A percentile compares a stretch with the other conserved stretches of the same genome.
These are phyloP conservation scores for Cepphus grylle DNA, from an alignment of 2,113 vertebrate species.

Conservation along the genomic window DNA sequence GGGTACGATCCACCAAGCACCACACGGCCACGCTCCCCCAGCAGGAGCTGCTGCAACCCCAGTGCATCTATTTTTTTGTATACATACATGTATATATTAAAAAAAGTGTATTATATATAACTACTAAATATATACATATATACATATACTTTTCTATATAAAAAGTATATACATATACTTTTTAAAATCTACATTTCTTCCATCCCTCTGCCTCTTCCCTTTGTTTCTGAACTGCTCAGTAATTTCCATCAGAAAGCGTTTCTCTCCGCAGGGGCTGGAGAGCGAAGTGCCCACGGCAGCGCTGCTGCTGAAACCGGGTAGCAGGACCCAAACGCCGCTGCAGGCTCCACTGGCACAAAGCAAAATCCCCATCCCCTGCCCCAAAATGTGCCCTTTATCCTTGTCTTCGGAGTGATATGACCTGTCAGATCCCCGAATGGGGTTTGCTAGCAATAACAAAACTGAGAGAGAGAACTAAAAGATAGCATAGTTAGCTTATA, in stretches of 20 bases:
- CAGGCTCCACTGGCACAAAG: background rate
- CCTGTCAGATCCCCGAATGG: background rate
- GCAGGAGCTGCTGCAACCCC: background rate
- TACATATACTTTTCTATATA: background rate
- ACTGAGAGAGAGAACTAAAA: background rate
- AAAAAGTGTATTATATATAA: rapidly evolving
- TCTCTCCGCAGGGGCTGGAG: background rate
- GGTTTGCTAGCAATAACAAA: background rate
- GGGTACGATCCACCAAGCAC: background rate
- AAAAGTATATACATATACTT: background rate
- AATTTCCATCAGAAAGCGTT: background rate
- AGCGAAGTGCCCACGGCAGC: background rate
- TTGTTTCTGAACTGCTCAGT: background rate
- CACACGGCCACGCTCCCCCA: background rate
- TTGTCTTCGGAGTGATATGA: background rate
- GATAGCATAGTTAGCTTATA: rapidly evolving
- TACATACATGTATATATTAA: no score
- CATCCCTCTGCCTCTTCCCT: background rate
- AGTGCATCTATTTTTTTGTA: background rate
- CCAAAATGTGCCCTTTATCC: background rate
- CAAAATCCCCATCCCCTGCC: background rate
- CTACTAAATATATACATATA: background rate
- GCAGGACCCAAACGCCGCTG: background rate
- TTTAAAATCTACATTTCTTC: background rate
- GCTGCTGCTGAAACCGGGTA: background rate